phyloP scores from a whole-genome alignment of 2,888 invertebrate genomes.

The Trilocha varians region DNA sequence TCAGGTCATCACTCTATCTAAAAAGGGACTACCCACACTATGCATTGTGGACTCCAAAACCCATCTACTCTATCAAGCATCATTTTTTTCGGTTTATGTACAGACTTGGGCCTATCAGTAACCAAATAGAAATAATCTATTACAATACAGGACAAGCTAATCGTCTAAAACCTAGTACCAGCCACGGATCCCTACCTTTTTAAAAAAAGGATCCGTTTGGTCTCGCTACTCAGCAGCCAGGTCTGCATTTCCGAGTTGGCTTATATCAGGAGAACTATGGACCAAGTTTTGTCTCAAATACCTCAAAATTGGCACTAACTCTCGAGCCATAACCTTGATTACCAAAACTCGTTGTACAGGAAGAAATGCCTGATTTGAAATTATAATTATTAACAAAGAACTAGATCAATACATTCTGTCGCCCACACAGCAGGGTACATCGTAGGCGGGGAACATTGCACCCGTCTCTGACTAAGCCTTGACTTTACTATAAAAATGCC shows the following conservation, averaged over 20 bases:
- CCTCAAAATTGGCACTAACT: too few relatives aligned
- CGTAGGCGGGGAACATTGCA: conserved; percentile 31
- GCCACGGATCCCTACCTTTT: too few relatives aligned
- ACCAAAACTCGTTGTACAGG: not conserved
- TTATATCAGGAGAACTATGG: too few relatives aligned
- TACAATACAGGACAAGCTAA: too few relatives aligned
- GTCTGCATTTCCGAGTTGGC: too few relatives aligned
- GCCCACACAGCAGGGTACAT: conserved; percentile 23
- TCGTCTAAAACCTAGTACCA: too few relatives aligned
- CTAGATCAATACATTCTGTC: conserved; percentile 7
- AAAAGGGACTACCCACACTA: not conserved
- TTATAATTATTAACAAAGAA: conserved; percentile 1
- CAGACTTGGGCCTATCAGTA: not conserved
- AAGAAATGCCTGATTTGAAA: not conserved
- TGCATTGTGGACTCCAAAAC: not conserved
- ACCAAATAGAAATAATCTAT: not conserved
- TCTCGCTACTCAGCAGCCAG: too few relatives aligned
- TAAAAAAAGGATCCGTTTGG: too few relatives aligned
- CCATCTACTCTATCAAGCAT: too few relatives aligned
- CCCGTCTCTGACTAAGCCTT: conserved; percentile 25
- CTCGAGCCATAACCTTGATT: too few relatives aligned
- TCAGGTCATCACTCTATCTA: too few relatives aligned
- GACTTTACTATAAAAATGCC: conserved; percentile 29
- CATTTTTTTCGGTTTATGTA: not conserved
- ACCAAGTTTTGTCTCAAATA: too few relatives aligned